Conservation (phyloP, 2,113 vertebrate genomes). For the Strix aluco region DNA sequence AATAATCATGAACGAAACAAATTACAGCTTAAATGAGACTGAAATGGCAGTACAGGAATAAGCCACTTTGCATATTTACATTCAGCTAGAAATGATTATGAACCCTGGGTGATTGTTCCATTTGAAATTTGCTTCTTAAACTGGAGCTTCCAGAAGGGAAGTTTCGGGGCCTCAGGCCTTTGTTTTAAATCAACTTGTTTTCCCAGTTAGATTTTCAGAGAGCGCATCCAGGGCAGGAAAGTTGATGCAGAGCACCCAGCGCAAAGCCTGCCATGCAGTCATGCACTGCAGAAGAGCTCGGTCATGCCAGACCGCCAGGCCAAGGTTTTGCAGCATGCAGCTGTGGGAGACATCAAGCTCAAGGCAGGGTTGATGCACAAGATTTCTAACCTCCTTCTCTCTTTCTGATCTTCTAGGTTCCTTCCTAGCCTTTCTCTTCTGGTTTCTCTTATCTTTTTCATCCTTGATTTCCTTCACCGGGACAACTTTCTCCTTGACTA, state of each 20-base stretch:
- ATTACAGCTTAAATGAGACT: neutral
- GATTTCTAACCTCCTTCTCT: constrained; percentile 85
- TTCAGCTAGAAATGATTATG: neutral
- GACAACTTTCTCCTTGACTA: constrained; percentile 73
- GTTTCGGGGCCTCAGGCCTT: accelerated
- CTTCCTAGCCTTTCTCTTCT: constrained; percentile 83
- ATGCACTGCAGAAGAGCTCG: neutral
- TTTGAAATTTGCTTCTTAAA: neutral
- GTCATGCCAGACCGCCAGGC: neutral
- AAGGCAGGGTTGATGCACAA: neutral
- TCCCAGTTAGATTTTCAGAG: neutral
- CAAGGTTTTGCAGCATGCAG: constrained; percentile 18
- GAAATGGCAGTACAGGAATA: neutral
- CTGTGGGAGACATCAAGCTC: neutral
- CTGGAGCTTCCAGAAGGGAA: neutral
- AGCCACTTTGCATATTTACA: neutral
- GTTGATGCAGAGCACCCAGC: neutral
- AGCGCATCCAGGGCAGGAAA: neutral
- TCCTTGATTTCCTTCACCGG: constrained; percentile 74
- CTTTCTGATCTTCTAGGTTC: constrained; percentile 82
- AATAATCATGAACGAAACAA: neutral
- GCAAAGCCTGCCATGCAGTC: constrained; percentile 27
- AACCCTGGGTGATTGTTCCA: neutral
- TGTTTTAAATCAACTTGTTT: neutral
- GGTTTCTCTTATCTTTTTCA: constrained; percentile 78